phyloP scores from a whole-genome alignment of 1,140 invertebrate species.

The Pinna nobilis region DNA sequence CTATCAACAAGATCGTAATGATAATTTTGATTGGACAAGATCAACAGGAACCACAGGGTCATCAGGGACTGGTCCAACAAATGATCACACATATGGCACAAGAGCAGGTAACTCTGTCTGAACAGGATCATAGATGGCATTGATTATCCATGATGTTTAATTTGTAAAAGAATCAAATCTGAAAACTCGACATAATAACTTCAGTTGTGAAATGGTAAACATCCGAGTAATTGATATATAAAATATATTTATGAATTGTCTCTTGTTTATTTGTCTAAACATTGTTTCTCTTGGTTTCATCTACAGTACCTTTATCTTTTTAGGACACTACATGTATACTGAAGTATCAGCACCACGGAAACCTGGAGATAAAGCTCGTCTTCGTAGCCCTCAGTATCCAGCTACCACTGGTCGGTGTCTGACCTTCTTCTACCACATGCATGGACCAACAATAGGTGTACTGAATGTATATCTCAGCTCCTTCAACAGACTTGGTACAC shows the following conservation, averaged over 20 bases:
- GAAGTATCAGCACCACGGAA: slow-evolving; percentile 61
- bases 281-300: no score
- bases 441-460: slow-evolving; percentile 74
- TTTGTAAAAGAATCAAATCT: not conserved
- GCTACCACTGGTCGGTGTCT: slow-evolving; percentile 58
- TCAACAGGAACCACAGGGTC: slow-evolving; percentile 46
- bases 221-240: no score
- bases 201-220: no score
- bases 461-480: slow-evolving; percentile 60
- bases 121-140: no score
- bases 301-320: no score
- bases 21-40: slow-evolving; percentile 69
- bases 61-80: slow-evolving; percentile 51
- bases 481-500: slow-evolving; percentile 42
- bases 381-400: slow-evolving; percentile 59
- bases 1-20: slow-evolving; percentile 55
- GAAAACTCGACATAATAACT: not conserved
- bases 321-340: slow-evolving; percentile 69
- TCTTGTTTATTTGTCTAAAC: no score
- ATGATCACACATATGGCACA: slow-evolving; percentile 70
- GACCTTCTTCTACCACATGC: slow-evolving; percentile 86
- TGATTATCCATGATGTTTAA: no score
- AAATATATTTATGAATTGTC: no score
- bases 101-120: slow-evolving; percentile 17
- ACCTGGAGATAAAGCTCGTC: slow-evolving; percentile 62